Conservation (phyloP, 2,888 invertebrate genomes). For the Eristalis intricaria region DNA sequence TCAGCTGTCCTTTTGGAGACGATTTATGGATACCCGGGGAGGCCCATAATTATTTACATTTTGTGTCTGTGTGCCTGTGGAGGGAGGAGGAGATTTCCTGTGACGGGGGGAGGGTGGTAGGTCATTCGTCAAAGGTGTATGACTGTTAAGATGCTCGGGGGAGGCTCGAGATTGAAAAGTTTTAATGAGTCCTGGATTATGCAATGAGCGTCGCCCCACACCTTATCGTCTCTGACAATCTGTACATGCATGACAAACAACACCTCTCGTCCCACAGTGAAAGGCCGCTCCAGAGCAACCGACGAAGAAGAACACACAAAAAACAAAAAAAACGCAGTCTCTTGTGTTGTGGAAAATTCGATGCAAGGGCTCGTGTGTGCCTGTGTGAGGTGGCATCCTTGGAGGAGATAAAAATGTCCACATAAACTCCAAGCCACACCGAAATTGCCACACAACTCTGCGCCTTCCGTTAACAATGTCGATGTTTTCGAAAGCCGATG, state of each 20-base stretch:
- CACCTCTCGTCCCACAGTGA: conserved; percentile 22
- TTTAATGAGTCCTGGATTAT: conserved; percentile 34
- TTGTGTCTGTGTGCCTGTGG: not conserved
- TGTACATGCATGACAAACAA: not conserved
- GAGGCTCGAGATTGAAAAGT: conserved; percentile 9
- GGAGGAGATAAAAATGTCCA: conserved; percentile 68
- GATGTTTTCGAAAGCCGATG: conserved; percentile 65
- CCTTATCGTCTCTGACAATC: conserved; percentile 39
- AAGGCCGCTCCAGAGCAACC: conserved; percentile 20
- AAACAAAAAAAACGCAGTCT: not conserved
- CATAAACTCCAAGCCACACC: conserved; percentile 43
- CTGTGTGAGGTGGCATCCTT: conserved; percentile 57
- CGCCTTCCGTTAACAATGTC: conserved; percentile 59
- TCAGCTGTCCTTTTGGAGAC: conserved; percentile 62
- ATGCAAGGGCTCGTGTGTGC: conserved; percentile 39
- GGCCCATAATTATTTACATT: conserved; percentile 64
- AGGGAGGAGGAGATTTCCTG: not conserved
- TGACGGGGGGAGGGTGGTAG: not conserved
- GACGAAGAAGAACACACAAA: conserved; percentile 52
- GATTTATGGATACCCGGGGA: conserved; percentile 61
- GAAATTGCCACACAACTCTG: conserved; percentile 58
- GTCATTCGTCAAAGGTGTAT: not conserved
- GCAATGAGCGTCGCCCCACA: not conserved
- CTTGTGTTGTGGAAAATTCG: conserved; percentile 13
- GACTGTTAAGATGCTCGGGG: not conserved